Conservation (phyloP, 2,888 invertebrate species). For the Apodemia zela region DNA sequence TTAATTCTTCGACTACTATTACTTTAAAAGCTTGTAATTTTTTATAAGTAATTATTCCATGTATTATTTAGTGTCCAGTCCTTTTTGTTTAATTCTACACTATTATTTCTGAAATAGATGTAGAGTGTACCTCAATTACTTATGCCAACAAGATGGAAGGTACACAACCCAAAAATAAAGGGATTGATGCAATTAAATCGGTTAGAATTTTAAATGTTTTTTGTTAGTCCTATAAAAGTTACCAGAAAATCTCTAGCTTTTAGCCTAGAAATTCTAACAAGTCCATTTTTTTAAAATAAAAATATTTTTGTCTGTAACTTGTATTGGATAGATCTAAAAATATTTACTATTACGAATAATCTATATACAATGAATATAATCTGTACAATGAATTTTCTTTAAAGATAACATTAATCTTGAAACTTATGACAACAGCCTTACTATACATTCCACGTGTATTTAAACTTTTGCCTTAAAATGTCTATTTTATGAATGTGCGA, state of each 20-base stretch:
- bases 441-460: conserved; percentile 77
- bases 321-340: not conserved
- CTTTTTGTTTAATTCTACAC: too few species aligned
- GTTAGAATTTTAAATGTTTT: not conserved
- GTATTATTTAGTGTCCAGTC: too few species aligned
- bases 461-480: conserved; percentile 61
- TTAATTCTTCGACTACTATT: too few species aligned
- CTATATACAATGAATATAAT: not conserved
- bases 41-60: too few species aligned
- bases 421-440: conserved; percentile 75
- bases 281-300: not conserved
- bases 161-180: too few species aligned
- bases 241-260: not conserved
- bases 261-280: not conserved
- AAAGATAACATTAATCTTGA: conserved; percentile 40
- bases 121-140: too few species aligned
- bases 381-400: conserved; percentile 23
- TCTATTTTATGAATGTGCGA: conserved; percentile 41
- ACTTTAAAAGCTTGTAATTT: too few species aligned
- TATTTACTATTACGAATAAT: not conserved
- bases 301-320: not conserved
- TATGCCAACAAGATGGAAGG: too few species aligned
- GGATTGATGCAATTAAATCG: too few species aligned
- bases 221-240: not conserved
- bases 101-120: too few species aligned